Evolutionary conservation across 2,113 vertebrate genomes (phyloP).

Genomic region (Gila orcuttii): DNA sequence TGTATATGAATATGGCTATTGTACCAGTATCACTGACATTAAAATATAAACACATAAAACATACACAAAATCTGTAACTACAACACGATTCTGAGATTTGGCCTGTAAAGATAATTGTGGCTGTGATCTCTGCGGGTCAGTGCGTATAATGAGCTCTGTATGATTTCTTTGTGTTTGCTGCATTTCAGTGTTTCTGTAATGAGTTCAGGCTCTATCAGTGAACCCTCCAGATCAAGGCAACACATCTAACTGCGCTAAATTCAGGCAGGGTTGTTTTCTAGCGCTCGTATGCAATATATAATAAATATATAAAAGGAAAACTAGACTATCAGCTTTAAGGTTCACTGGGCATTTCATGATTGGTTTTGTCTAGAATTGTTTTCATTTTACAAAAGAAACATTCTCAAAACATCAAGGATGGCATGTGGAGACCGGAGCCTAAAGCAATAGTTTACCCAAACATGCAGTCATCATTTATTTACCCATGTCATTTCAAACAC

Average conservation of each 20-base stretch:
- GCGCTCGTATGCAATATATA: not conserved
- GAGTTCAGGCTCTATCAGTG: not conserved
- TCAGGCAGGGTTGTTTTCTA: not conserved
- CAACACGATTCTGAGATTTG: not conserved
- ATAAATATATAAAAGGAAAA: not conserved
- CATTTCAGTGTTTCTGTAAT: not conserved
- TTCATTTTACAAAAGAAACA: not conserved
- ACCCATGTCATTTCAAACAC: not conserved
- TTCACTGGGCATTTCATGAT: not conserved
- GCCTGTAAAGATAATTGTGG: not conserved
- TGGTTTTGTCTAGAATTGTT: not conserved
- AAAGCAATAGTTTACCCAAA: not conserved
- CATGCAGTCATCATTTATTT: not conserved
- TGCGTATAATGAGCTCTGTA: not conserved
- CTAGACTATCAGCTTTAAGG: not conserved
- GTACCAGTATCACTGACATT: not conserved
- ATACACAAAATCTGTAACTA: not conserved
- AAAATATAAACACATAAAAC: not conserved
- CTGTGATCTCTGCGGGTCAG: constrained; percentile 25
- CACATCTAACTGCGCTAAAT: not conserved
- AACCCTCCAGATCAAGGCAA: not conserved
- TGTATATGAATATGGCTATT: too few relatives aligned
- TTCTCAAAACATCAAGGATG: not conserved
- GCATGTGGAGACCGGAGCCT: not conserved
- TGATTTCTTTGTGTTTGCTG: not conserved